Conservation (phyloP, 2,797 vertebrate species). For the Chiroxiphia lanceolata region DNA sequence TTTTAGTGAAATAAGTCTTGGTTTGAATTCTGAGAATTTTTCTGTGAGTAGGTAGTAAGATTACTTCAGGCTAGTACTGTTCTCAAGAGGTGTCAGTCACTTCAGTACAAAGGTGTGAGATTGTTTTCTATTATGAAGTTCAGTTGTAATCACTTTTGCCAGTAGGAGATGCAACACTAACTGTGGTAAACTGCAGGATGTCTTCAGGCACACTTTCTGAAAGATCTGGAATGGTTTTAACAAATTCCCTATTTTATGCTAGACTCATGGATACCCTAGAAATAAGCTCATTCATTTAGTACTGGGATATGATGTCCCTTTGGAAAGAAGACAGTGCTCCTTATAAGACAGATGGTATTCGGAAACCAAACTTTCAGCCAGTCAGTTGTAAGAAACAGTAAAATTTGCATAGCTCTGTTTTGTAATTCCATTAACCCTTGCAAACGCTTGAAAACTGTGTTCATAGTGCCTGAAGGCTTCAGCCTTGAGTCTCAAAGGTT, state of each 20-base stretch:
- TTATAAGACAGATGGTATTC: neutral
- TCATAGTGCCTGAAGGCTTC: neutral
- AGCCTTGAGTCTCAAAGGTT: neutral
- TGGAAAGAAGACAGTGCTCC: neutral
- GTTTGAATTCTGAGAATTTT: neutral
- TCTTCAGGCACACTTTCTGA: neutral
- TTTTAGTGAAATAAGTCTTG: neutral
- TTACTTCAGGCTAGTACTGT: neutral
- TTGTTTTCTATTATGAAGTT: neutral
- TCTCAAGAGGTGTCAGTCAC: neutral
- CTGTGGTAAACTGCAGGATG: neutral
- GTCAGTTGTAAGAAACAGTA: neutral
- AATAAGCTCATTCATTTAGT: neutral
- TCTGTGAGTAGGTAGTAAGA: neutral
- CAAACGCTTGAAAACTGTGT: neutral
- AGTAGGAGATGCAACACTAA: neutral
- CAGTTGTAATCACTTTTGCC: neutral
- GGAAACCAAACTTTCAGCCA: neutral
- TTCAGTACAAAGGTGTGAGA: neutral
- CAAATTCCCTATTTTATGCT: neutral
- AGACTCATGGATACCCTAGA: neutral
- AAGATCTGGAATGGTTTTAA: neutral
- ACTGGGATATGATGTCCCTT: neutral
- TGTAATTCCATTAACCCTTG: neutral
- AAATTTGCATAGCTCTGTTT: neutral